phyloP scores from a whole-genome alignment of 1,140 invertebrate species.

The Bombus terrestris region DNA sequence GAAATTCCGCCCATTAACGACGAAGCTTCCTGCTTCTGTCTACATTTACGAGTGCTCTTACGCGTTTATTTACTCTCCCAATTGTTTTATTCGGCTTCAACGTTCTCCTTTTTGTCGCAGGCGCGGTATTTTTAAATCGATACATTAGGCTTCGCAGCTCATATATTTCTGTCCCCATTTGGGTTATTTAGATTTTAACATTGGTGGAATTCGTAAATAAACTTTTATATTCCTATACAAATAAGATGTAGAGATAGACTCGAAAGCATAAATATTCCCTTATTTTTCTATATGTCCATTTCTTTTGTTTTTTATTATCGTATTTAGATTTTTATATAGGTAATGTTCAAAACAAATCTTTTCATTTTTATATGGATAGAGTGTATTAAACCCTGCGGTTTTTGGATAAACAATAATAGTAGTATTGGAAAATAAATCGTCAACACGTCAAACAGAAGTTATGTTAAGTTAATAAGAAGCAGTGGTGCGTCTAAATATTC shows the following conservation, averaged over 20 bases:
- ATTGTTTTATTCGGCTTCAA: slow-evolving; percentile 10
- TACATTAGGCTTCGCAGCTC: neutral
- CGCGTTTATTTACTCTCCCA: slow-evolving; percentile 43
- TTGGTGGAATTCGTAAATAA: too few relatives aligned
- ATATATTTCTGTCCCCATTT: neutral
- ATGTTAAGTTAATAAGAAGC: neutral
- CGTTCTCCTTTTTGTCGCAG: neutral
- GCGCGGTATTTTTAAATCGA: neutral
- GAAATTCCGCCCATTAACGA: slow-evolving; percentile 76
- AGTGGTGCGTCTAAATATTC: neutral
- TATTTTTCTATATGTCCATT: too few relatives aligned
- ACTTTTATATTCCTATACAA: too few relatives aligned
- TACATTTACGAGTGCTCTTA: slow-evolving; percentile 51
- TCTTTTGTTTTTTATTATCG: neutral
- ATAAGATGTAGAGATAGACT: too few relatives aligned
- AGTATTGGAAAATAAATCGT: too few relatives aligned
- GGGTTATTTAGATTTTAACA: neutral
- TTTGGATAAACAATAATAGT: too few relatives aligned
- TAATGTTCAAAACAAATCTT: neutral
- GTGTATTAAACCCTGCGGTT: too few relatives aligned
- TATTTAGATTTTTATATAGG: neutral
- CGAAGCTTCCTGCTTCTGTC: slow-evolving; percentile 56
- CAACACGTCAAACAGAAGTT: neutral
- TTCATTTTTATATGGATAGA: neutral
- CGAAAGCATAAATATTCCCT: too few relatives aligned